Base-by-base conservation (phyloP, 2,888 invertebrate species). In the Oegoconia quadripuncta region DNA sequence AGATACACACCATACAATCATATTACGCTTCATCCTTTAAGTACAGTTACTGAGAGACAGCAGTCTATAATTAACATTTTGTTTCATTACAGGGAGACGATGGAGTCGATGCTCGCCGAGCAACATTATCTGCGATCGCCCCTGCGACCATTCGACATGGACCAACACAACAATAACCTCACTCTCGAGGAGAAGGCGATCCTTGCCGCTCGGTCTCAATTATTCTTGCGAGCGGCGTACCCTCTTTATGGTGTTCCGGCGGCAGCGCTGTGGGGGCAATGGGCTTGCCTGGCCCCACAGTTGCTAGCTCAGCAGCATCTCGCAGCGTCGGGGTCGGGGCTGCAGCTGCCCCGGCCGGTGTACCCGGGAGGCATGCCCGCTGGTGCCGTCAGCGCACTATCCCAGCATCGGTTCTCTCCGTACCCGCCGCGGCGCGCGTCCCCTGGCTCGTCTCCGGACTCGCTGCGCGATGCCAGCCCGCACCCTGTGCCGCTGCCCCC, bases 31-130 rank as follows among this genome's bases (percentile, higher is more conserved):
- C 27, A 32, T n/a, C 22, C 9, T 26, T 34, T 7, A 52, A 43
- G 40, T 46, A 27, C 23, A 38, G 29, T 38, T 31, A 25, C 39
- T 13, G 9, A 23, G 20, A 27, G 13, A 13, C 12, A 23, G 5
- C 2, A 15, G 17, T 39, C 39, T 30, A 22, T 36, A 34, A 7
- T 20, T n/a, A n/a, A n/a, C n/a, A n/a, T n/a, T n/a, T 47, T 56
- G 43, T 60, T 40, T 55, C 59, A 48, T 87, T 83, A 54, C 91
- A 95, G 96, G 81, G 96, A 96, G 84, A 95, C 95, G 41, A 95
- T 96, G 95, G 96, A 96, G 77, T 93, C 93, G 37, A 93, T 96
- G 93, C 75, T 95, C 60, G 94, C 93, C 28, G 95, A 95, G 66
- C 95, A 95, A 78, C 94, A 95, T 58, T 92, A 95, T 58, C 88